Base-by-base conservation (phyloP, 2,888 invertebrate species). In the Polymixis flavicincta region DNA sequence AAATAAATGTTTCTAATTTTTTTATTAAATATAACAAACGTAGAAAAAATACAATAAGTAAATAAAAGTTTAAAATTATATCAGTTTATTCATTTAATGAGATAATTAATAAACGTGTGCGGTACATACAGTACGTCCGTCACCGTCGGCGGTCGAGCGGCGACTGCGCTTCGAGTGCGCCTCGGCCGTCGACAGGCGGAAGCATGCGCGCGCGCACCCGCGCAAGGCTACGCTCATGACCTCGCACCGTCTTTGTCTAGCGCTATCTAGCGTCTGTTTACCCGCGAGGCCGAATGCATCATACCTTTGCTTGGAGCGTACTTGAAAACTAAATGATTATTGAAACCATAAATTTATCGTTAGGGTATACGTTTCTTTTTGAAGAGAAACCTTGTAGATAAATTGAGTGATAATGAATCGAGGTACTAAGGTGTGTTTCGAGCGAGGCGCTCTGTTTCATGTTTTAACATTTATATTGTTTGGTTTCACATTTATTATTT, bases 201-300 rank as follows among this genome's bases (percentile, higher is more conserved):
- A 95, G 95, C 94, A 93, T 90, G 92, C 92, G 94, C 92, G 90
- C 92, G 93, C 94, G 94, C 95, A 94, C 95, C 93, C 94, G 95
- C 95, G 93, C 96, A 96, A 96, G 96, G 96, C 96, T 96, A 93
- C 94, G 96, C 95, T 96, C 96, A 93, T 96, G 96, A 96, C 96
- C 96, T 96, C 96, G 96, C 95, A 88, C 93, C 94, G 96, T 95
- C 96, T 96, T 96, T 96, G 96, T 96, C 96, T 96, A 96, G 95
- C 93, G 92, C 95, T 95, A 95, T 96, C 96, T 96, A 95, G 90
- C 94, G 95, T 94, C 95, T 95, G 95, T 95, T 95, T 95, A 93
- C 94, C 92, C 93, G 93, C 96, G 96, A 96, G 96, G 96, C 94
- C 96, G 91, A 95, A 96, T 95, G 95, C 95, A 95, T 96, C 96